These are phyloP conservation scores for Hybognathus amarus DNA, from an alignment of 2,797 vertebrate species.

Conservation along the genomic window DNA sequence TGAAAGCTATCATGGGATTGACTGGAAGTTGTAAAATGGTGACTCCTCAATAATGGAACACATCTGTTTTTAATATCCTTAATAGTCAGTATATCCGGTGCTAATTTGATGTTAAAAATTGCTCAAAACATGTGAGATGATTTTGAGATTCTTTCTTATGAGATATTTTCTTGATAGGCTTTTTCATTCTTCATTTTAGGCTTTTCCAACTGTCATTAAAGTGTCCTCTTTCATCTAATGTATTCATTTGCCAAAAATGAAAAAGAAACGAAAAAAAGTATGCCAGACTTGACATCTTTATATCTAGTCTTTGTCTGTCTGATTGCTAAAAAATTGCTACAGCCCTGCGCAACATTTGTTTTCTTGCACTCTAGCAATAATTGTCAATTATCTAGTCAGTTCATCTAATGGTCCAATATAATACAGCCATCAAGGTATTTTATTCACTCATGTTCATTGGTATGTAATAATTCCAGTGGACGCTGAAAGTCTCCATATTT, in stretches of 20 bases:
- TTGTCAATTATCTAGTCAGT: conserved; percentile 8
- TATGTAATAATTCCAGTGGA: conserved; percentile 51
- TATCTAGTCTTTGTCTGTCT: not conserved
- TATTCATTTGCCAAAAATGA: not conserved
- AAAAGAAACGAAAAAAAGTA: not conserved
- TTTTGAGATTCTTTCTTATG: too few species aligned
- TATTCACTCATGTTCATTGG: conserved; percentile 52
- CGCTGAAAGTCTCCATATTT: conserved; percentile 61
- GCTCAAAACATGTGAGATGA: not conserved
- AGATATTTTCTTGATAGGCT: too few species aligned
- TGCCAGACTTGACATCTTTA: not conserved
- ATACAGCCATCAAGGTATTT: conserved; percentile 9
- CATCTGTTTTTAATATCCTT: not conserved
- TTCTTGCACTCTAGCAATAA: not conserved
- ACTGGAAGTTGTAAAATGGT: not conserved
- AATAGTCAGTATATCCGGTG: not conserved
- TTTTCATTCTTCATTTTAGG: too few species aligned
- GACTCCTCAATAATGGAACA: not conserved
- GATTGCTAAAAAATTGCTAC: not conserved
- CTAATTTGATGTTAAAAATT: not conserved
- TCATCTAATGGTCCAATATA: conserved; percentile 14
- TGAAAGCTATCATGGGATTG: not conserved
- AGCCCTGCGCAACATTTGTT: not conserved
- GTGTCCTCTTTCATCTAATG: not conserved
- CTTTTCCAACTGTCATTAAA: not conserved